These are phyloP conservation scores for Sylvilagus bachmani DNA, from an alignment of 2,113 vertebrate species.

Conservation along the genomic window DNA sequence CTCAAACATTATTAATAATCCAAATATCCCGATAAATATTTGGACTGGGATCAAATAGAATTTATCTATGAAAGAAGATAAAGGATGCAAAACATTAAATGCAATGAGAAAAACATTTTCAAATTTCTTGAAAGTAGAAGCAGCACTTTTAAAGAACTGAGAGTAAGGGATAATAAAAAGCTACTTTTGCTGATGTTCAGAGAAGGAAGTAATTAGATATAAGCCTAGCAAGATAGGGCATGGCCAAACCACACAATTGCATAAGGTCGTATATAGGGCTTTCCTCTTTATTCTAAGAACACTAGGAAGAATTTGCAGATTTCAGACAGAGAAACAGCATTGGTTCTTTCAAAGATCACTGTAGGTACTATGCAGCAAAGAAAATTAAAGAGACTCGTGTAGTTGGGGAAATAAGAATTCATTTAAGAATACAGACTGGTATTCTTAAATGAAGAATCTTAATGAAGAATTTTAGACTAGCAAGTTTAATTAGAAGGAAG, in stretches of 20 bases:
- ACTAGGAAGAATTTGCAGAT: not conserved
- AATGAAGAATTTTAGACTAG: not conserved
- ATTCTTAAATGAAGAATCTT: not conserved
- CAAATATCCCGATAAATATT: not conserved
- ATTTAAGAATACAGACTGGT: not conserved
- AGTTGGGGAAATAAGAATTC: not conserved
- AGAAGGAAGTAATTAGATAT: not conserved
- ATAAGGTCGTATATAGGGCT: not conserved
- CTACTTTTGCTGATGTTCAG: not conserved
- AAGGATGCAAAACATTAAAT: not conserved
- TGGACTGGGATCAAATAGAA: not conserved
- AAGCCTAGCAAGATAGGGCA: not conserved
- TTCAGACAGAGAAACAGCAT: not conserved
- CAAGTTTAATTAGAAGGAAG: not conserved
- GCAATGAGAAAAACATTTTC: not conserved
- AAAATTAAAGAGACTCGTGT: not conserved
- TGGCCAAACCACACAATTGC: not conserved
- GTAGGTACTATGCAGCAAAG: not conserved
- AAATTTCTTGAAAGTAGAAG: not conserved
- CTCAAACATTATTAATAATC: not conserved
- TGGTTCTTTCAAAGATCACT: not conserved
- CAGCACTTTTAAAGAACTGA: not conserved
- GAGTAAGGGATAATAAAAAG: not conserved
- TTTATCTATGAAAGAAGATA: not conserved
- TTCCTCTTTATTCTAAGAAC: not conserved